phyloP scores from a whole-genome alignment of 1,140 invertebrate species.

The Caenorhabditis remanei region DNA sequence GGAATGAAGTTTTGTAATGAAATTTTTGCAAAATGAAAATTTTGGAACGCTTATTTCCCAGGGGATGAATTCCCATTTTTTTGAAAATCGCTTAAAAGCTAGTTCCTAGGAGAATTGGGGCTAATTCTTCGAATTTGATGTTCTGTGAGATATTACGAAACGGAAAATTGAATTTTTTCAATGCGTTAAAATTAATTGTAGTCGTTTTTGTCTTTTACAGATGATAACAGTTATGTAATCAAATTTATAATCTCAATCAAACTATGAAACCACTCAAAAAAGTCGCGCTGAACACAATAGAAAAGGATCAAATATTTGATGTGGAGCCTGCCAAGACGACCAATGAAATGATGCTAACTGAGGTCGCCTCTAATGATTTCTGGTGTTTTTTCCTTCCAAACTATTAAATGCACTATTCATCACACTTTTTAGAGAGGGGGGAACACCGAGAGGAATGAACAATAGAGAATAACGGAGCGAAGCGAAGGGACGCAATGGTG shows the following conservation, averaged over 20 bases:
- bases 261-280: neutral
- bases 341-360: neutral
- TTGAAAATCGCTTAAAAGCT: neutral
- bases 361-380: neutral
- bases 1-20: neutral
- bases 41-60: no score
- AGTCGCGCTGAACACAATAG: neutral
- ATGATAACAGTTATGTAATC: neutral
- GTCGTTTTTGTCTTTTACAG: no score
- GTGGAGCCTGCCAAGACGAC: slow-evolving; percentile 1
- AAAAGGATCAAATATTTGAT: slow-evolving; percentile 42
- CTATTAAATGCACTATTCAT: neutral
- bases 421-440: neutral
- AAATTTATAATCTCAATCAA: neutral
- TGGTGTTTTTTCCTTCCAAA: neutral
- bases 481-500: slow-evolving; percentile 38
- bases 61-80: neutral
- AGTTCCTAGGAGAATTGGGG: neutral
- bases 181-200: slow-evolving; percentile 2
- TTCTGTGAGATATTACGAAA: neutral
- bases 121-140: neutral
- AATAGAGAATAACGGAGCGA: slow-evolving; percentile 1
- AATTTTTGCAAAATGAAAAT: neutral
- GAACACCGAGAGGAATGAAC: neutral
- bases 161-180: neutral